phyloP scores from a whole-genome alignment of 64 coral and sea anemone species.

The Hydrozoanthus tunicans region DNA sequence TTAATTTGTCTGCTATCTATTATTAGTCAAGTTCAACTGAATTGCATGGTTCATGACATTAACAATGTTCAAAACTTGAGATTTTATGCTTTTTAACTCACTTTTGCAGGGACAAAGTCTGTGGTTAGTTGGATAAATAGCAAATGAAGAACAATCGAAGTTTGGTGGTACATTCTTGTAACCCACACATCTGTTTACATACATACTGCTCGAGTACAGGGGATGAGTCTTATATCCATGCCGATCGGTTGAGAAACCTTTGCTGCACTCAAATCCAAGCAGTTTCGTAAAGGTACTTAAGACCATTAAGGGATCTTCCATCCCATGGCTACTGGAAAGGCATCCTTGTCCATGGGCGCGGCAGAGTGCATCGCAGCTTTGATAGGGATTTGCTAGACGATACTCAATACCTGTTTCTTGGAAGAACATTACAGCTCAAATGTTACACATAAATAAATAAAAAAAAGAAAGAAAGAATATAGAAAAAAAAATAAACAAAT shows the following conservation, averaged over 20 bases:
- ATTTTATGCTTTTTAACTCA: background rate
- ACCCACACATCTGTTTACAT: background rate
- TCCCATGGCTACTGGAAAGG: constrained; percentile 9
- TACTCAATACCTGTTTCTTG: constrained; percentile 20
- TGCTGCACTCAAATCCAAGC: constrained; percentile 13
- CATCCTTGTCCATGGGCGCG: background rate
- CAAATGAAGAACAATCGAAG: background rate
- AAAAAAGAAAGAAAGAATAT: no score
- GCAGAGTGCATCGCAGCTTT: constrained; percentile 1
- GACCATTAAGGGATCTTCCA: background rate
- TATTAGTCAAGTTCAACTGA: no score
- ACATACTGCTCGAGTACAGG: background rate
- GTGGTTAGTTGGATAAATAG: background rate
- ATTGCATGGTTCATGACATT: no score
- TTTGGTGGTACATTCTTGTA: constrained; percentile 6
- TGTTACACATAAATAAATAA: no score
- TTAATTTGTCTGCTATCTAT: no score
- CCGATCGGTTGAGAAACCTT: background rate
- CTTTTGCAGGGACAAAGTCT: constrained; percentile 46
- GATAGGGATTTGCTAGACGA: background rate
- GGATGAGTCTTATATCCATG: background rate
- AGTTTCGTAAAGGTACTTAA: constrained; percentile 9
- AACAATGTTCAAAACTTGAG: no score
- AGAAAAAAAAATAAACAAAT: no score
- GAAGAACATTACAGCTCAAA: no score